A percentile compares a stretch with the other conserved stretches of the same genome.
Conservation (phyloP, 2,113 vertebrate genomes). For the Numenius arquata region DNA sequence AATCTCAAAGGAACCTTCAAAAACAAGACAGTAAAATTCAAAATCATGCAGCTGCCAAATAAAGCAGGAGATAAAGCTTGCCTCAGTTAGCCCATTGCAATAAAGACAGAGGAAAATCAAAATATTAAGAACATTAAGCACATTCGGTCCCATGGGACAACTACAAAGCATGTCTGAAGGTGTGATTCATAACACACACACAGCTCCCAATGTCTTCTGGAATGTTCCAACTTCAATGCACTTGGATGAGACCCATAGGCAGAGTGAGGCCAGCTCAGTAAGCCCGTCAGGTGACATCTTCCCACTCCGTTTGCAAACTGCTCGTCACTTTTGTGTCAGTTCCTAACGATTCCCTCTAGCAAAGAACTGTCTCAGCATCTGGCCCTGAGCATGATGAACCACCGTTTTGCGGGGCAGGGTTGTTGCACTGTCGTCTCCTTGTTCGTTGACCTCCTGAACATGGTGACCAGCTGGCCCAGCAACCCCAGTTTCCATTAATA, state of each 20-base stretch:
- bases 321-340: neutral
- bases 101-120: conserved; percentile 11
- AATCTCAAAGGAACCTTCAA: conserved; percentile 53
- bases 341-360: conserved; percentile 37
- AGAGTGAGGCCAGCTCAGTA: neutral
- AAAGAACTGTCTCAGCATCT: conserved; percentile 72
- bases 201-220: neutral
- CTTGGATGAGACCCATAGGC: neutral
- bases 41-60: conserved; percentile 41
- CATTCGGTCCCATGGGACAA: neutral
- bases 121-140: conserved; percentile 20
- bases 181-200: neutral
- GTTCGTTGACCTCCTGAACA: conserved; percentile 72
- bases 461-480: conserved; percentile 87
- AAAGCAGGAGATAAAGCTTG: conserved; percentile 56
- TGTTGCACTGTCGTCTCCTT: conserved; percentile 83
- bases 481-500: conserved; percentile 86
- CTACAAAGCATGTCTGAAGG: neutral
- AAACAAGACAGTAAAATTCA: conserved; percentile 50
- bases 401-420: conserved; percentile 75
- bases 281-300: neutral
- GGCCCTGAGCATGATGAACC: conserved; percentile 78
- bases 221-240: neutral
- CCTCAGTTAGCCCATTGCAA: conserved; percentile 54
- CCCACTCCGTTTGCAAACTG: neutral